These are phyloP conservation scores for Tragelaphus buxtoni DNA, from an alignment of 2,113 vertebrate species.

Conservation along the genomic window DNA sequence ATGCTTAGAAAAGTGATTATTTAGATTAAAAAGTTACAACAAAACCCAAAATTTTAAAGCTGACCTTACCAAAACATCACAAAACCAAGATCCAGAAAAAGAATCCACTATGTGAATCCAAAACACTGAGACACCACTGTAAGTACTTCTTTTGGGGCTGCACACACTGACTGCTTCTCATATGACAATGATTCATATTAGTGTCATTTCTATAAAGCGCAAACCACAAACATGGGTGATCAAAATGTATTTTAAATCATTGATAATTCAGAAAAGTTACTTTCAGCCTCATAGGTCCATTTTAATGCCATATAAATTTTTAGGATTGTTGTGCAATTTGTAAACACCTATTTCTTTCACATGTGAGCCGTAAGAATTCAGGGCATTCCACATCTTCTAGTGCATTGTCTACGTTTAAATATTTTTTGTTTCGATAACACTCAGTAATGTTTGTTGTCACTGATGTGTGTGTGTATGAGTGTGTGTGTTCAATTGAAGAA, in stretches of 20 bases:
- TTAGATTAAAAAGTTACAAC: neutral
- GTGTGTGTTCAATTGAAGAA: neutral
- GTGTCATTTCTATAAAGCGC: neutral
- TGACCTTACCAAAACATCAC: conserved; percentile 1
- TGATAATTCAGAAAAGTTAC: conserved; percentile 32
- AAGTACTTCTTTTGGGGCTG: neutral
- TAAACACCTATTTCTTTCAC: neutral
- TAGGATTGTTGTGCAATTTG: neutral
- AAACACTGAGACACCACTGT: neutral
- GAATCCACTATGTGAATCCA: neutral
- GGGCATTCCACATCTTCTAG: neutral
- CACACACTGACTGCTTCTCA: neutral
- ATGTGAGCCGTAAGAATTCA: neutral
- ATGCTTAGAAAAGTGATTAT: neutral
- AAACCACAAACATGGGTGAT: neutral
- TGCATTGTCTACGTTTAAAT: neutral
- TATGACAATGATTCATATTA: neutral
- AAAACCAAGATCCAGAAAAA: conserved; percentile 23
- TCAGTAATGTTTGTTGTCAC: neutral
- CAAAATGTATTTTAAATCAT: conserved; percentile 43
- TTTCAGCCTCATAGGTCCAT: neutral
- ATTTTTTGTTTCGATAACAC: neutral
- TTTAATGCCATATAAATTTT: neutral
- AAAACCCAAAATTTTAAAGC: conserved; percentile 20
- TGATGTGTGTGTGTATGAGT: neutral